Evolutionary conservation across 2,113 vertebrate genomes (phyloP).

Genomic region (Serinus canaria): DNA sequence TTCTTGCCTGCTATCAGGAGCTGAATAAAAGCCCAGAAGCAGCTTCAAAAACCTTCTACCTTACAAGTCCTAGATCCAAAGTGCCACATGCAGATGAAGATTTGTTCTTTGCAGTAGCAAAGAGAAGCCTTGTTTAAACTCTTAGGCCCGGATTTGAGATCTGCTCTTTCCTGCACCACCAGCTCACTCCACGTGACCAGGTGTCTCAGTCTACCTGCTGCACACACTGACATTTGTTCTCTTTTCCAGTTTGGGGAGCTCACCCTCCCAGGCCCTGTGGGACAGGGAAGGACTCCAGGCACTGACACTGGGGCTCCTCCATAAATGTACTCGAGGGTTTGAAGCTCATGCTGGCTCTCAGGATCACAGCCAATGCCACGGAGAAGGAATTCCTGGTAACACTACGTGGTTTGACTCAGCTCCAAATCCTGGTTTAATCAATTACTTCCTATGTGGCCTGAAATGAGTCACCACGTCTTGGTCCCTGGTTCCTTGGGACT

Average conservation of each 20-base stretch:
- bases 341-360: background rate
- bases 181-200: background rate
- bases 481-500: background rate
- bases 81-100: background rate
- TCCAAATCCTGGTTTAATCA: background rate
- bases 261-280: background rate
- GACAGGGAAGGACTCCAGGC: background rate
- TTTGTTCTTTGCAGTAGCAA: background rate
- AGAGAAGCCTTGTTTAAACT: background rate
- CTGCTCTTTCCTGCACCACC: background rate
- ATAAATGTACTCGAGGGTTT: background rate
- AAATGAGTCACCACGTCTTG: background rate
- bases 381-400: background rate
- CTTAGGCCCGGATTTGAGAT: background rate
- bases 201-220: background rate
- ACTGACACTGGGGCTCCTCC: background rate
- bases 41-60: background rate
- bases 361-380: background rate
- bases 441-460: background rate
- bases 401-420: rapidly evolving
- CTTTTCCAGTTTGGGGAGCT: background rate
- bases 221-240: rapidly evolving
- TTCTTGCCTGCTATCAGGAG: background rate
- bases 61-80: background rate
- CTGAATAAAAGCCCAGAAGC: background rate